phyloP scores from a whole-genome alignment of 2,888 invertebrate genomes.

The Folsomia candida region DNA sequence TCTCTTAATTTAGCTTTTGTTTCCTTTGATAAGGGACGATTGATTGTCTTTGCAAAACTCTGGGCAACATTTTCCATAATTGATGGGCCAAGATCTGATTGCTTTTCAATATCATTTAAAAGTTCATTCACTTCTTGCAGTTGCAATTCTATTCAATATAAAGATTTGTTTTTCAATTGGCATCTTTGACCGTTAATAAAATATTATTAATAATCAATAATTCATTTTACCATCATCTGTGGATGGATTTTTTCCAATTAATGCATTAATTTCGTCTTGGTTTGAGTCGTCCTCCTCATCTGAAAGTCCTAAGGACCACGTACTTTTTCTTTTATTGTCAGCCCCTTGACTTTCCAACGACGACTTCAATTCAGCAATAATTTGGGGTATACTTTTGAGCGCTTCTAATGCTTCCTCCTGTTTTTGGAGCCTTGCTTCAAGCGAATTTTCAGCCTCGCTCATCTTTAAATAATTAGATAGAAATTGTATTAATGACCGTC shows the following conservation, averaged over 20 bases:
- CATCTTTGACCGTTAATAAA: no score
- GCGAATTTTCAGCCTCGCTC: background rate
- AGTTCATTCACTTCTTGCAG: background rate
- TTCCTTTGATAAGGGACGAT: background rate
- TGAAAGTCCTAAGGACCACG: background rate
- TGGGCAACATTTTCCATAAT: background rate
- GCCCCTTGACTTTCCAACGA: background rate
- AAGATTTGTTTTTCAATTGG: no score
- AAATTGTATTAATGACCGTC: background rate
- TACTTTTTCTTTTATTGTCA: background rate
- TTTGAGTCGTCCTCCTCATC: background rate
- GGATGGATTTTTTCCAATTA: background rate
- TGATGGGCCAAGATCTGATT: background rate
- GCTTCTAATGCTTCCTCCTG: background rate
- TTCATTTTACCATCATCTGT: background rate
- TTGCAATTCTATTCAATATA: no score
- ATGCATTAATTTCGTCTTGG: background rate
- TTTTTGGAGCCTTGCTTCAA: background rate
- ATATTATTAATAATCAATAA: no score
- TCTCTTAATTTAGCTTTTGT: background rate
- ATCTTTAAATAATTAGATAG: background rate
- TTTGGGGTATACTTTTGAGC: background rate
- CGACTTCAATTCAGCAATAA: background rate
- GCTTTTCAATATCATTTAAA: background rate
- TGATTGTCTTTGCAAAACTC: background rate